These are phyloP conservation scores for Coregonus suidteri DNA, from an alignment of 2,797 vertebrate species.

Conservation along the genomic window DNA sequence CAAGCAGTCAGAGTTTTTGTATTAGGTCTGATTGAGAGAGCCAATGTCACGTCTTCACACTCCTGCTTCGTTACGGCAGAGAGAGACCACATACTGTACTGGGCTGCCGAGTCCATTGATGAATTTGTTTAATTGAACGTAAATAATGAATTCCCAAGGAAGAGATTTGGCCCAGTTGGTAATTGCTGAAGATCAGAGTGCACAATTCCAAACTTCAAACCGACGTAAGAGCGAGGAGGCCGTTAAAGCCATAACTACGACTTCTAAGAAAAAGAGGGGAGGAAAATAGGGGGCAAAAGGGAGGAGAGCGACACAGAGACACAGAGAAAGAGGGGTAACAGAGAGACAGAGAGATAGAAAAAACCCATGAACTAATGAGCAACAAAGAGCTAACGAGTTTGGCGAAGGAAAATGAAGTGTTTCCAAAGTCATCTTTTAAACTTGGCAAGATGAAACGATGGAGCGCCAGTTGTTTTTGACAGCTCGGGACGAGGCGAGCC, in stretches of 20 bases:
- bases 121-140: constrained; percentile 84
- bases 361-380: constrained; percentile 78
- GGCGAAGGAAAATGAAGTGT: constrained; percentile 80
- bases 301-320: constrained; percentile 57
- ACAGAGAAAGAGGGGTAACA: constrained; percentile 40
- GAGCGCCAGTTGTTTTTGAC: constrained; percentile 83
- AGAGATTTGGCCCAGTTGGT: constrained; percentile 63
- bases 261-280: constrained; percentile 65
- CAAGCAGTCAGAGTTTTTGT: constrained; percentile 57
- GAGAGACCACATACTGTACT: background rate
- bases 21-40: background rate
- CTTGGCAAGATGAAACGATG: constrained; percentile 81
- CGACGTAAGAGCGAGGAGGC: constrained; percentile 65
- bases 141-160: constrained; percentile 87
- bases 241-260: constrained; percentile 74
- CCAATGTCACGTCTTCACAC: background rate
- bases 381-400: constrained; percentile 87
- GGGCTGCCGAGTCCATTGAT: constrained; percentile 1
- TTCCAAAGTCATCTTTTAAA: constrained; percentile 87
- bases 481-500: constrained; percentile 78
- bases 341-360: constrained; percentile 59
- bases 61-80: background rate
- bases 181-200: constrained; percentile 83
- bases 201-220: constrained; percentile 82
- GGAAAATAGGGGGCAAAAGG: constrained; percentile 56